Evolutionary conservation across 2,888 invertebrate species (phyloP).

Genomic region (Drosophila mercatorum): DNA sequence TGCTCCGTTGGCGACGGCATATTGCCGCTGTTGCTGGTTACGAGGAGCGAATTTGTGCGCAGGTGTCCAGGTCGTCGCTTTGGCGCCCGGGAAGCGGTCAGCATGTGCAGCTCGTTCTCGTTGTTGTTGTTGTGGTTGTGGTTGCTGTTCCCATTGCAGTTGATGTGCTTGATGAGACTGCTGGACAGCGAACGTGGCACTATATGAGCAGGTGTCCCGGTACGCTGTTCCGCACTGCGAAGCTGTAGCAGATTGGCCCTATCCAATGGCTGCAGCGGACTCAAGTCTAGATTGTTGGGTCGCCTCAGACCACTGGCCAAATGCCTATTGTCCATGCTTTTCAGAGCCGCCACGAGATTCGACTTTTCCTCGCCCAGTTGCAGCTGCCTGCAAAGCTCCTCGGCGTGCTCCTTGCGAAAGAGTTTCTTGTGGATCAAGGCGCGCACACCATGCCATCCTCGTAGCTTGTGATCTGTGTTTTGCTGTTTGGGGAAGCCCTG

Average conservation of each 20-base stretch:
- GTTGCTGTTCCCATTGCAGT: slow-evolving; percentile 44
- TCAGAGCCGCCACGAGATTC: slow-evolving; percentile 81
- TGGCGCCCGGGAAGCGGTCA: slow-evolving; percentile 41
- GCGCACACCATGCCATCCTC: slow-evolving; percentile 84
- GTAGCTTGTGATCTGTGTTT: slow-evolving; percentile 83
- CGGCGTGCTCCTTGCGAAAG: slow-evolving; percentile 81
- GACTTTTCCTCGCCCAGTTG: slow-evolving; percentile 82
- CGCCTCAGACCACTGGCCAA: slow-evolving; percentile 52
- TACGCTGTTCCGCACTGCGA: slow-evolving; percentile 67
- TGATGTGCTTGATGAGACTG: slow-evolving; percentile 71
- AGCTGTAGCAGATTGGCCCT: slow-evolving; percentile 55
- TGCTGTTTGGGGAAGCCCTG: slow-evolving; percentile 85
- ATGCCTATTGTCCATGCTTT: slow-evolving; percentile 52
- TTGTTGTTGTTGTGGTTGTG: slow-evolving; percentile 40
- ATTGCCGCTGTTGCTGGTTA: slow-evolving; percentile 40
- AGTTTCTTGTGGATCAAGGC: slow-evolving; percentile 84
- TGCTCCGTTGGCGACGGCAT: slow-evolving; percentile 63
- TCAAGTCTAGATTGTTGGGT: slow-evolving; percentile 83
- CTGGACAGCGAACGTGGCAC: slow-evolving; percentile 79
- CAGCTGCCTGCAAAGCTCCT: slow-evolving; percentile 64
- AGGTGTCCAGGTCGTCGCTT: slow-evolving; percentile 70
- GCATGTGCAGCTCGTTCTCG: slow-evolving; percentile 66
- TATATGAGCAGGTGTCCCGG: slow-evolving; percentile 77
- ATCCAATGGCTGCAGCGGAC: slow-evolving; percentile 57
- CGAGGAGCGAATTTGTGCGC: slow-evolving; percentile 71